Conservation (phyloP, 2,113 vertebrate species). For the Erythrolamprus reginae region DNA sequence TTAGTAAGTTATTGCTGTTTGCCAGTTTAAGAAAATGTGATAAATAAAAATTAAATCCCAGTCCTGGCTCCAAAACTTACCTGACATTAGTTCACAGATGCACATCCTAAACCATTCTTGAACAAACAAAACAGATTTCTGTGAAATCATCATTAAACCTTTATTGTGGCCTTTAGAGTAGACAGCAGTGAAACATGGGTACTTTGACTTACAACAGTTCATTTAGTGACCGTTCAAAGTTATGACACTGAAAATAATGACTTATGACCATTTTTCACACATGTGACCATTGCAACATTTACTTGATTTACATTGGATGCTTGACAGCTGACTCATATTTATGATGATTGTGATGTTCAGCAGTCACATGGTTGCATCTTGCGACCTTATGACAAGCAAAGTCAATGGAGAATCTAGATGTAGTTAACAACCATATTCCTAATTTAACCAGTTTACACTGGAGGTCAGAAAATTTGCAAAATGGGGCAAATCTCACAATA, state of each 20-base stretch:
- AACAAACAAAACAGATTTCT: too few species aligned
- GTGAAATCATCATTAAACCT: neutral
- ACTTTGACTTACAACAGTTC: neutral
- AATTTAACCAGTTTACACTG: neutral
- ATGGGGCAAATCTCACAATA: neutral
- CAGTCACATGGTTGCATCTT: neutral
- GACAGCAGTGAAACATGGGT: neutral
- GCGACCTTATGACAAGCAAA: neutral
- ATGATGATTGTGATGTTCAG: neutral
- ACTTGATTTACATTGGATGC: neutral
- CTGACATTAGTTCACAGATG: neutral
- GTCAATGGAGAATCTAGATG: neutral
- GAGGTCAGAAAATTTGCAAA: neutral
- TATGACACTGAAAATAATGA: neutral
- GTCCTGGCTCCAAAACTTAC: neutral
- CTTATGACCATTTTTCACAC: neutral
- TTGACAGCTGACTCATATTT: neutral
- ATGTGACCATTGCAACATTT: neutral
- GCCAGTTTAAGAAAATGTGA: neutral
- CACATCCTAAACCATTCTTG: neutral
- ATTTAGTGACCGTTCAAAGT: neutral
- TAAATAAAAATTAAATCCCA: neutral
- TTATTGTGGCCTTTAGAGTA: neutral
- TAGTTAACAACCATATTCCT: neutral
- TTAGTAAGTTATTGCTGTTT: neutral